phyloP scores from a whole-genome alignment of 2,113 vertebrate genomes.

The Alosa alosa region DNA sequence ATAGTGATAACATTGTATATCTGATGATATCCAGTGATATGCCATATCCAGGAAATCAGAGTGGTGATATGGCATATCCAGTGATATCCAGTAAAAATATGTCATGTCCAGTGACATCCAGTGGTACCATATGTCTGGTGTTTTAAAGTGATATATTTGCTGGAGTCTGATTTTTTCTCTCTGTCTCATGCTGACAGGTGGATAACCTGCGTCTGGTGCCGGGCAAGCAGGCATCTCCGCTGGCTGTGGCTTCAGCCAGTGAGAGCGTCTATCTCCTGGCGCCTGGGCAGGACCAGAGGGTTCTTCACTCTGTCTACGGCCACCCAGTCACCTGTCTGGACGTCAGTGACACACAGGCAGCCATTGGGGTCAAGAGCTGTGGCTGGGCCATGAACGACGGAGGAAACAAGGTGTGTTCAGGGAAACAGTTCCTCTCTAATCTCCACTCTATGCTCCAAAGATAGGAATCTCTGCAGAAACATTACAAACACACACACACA shows the following conservation, averaged over 20 bases:
- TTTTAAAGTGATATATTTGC: neutral
- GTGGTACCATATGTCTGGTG: neutral
- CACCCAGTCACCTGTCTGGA: conserved; percentile 90
- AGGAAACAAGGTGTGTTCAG: conserved; percentile 84
- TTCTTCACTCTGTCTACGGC: conserved; percentile 84
- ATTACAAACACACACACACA: neutral
- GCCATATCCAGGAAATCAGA: neutral
- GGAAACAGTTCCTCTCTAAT: neutral
- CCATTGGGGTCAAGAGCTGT: conserved; percentile 84
- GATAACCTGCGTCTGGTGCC: conserved; percentile 81
- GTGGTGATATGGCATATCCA: neutral
- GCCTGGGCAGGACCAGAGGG: conserved; percentile 64
- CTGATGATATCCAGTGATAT: too few species aligned
- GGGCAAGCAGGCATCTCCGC: conserved; percentile 62
- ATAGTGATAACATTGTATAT: too few species aligned
- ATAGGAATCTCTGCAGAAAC: too few species aligned
- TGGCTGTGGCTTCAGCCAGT: conserved; percentile 77
- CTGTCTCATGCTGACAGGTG: conserved; percentile 69
- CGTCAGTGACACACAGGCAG: conserved; percentile 73
- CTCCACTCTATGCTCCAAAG: too few species aligned
- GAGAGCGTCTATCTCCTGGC: conserved; percentile 83
- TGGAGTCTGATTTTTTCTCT: neutral
- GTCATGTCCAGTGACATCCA: neutral
- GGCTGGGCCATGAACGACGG: conserved; percentile 87
- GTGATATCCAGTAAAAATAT: neutral